Evolutionary conservation across 2,888 invertebrate species (phyloP).

Genomic region (Stenurella melanura): DNA sequence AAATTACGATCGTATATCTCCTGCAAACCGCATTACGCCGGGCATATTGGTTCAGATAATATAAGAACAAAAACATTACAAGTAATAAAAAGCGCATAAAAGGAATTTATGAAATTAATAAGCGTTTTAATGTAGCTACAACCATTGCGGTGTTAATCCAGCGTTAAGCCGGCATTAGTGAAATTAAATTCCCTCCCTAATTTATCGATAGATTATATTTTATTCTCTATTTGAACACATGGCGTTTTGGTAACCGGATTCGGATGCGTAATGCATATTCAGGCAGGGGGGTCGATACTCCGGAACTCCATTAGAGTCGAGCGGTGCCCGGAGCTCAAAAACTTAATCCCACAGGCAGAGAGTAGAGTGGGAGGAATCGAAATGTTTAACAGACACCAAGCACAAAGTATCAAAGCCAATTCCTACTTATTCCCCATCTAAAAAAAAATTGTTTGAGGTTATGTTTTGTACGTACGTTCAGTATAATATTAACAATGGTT

Average conservation of each 20-base stretch:
- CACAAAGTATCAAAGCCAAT: background rate
- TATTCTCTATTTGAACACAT: slow-evolving; percentile 66
- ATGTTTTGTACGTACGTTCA: background rate
- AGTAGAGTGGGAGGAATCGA: background rate
- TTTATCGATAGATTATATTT: slow-evolving; percentile 68
- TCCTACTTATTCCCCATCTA: background rate
- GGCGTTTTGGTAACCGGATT: slow-evolving; percentile 55
- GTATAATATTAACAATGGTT: background rate
- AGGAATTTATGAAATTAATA: slow-evolving; percentile 71
- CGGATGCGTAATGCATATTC: slow-evolving; percentile 55
- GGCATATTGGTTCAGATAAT: slow-evolving; percentile 18
- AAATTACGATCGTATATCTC: slow-evolving; percentile 16
- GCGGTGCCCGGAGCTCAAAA: slow-evolving; percentile 31
- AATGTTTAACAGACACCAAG: slow-evolving; percentile 1
- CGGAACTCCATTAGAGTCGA: slow-evolving; percentile 41
- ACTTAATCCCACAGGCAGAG: slow-evolving; percentile 36
- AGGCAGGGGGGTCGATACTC: slow-evolving; percentile 45
- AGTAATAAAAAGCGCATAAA: slow-evolving; percentile 63
- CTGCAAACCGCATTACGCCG: slow-evolving; percentile 1
- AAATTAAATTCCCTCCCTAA: slow-evolving; percentile 68
- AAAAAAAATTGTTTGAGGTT: background rate
- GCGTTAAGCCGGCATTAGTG: slow-evolving; percentile 65
- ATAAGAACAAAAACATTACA: slow-evolving; percentile 58
- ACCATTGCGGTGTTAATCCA: slow-evolving; percentile 66
- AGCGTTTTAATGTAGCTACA: slow-evolving; percentile 66